Conservation (phyloP, 2,888 invertebrate genomes). For the Tenthredo scrophulariae region DNA sequence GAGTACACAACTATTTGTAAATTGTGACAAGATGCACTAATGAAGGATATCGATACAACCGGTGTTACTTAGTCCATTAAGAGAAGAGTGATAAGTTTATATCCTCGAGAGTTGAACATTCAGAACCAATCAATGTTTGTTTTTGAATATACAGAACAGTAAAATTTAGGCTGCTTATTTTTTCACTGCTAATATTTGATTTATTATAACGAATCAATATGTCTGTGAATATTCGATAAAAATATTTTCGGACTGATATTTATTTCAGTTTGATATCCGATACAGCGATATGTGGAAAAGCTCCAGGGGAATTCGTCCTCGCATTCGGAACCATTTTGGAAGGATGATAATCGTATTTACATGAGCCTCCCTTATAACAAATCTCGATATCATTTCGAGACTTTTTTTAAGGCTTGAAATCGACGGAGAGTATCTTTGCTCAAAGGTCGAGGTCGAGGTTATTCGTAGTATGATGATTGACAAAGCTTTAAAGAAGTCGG, state of each 20-base stretch:
- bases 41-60: background rate
- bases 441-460: background rate
- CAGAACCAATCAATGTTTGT: background rate
- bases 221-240: background rate
- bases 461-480: background rate
- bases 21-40: background rate
- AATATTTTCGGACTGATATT: background rate
- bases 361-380: background rate
- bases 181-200: background rate
- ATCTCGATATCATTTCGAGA: background rate
- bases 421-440: background rate
- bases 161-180: background rate
- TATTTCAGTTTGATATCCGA: constrained; percentile 2
- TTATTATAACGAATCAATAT: background rate
- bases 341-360: background rate
- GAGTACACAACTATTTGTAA: background rate
- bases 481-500: background rate
- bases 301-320: background rate
- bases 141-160: background rate
- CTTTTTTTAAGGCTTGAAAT: background rate
- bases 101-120: background rate
- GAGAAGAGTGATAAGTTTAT: background rate
- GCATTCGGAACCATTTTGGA: background rate
- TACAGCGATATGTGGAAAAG: background rate
- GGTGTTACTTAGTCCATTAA: background rate